Percentiles rank a stretch among this genome's conserved stretches.
phyloP scores from a whole-genome alignment of 2,888 invertebrate species.

The Macrosoma leucophasiata region DNA sequence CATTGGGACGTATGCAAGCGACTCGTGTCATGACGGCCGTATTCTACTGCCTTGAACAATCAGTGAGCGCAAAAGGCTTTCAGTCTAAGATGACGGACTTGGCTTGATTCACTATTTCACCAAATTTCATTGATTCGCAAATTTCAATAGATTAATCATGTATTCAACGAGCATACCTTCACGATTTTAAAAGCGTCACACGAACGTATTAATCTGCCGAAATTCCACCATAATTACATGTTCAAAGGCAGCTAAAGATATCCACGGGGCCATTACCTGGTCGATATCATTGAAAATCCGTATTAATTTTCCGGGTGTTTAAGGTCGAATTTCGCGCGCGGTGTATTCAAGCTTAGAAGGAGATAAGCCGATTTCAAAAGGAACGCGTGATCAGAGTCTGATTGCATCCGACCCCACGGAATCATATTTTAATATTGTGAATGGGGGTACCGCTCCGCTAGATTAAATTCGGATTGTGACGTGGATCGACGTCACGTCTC shows the following conservation, averaged over 20 bases:
- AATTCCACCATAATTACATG: constrained; percentile 67
- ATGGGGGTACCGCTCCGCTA: constrained; percentile 50
- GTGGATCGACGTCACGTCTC: too few species aligned
- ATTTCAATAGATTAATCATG: too few species aligned
- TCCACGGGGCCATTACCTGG: constrained; percentile 35
- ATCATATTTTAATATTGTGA: constrained; percentile 72
- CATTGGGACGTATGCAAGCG: too few species aligned
- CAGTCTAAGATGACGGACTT: too few species aligned
- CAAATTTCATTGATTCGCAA: too few species aligned
- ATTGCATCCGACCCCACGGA: constrained; percentile 54
- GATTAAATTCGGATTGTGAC: constrained; percentile 57
- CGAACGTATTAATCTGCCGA: constrained; percentile 56
- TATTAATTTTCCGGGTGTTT: too few species aligned
- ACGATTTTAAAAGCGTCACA: constrained; percentile 13
- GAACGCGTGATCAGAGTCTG: constrained; percentile 69
- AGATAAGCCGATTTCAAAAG: constrained; percentile 70
- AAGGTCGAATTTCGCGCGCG: constrained; percentile 36
- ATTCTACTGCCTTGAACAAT: too few species aligned
- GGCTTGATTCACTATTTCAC: too few species aligned
- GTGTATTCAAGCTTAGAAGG: constrained; percentile 37
- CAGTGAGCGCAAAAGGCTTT: too few species aligned
- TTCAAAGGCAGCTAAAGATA: constrained; percentile 62
- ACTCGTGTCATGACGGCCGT: too few species aligned
- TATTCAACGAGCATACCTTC: constrained; percentile 1
- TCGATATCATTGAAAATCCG: too few species aligned